phyloP scores from a whole-genome alignment of 2,888 invertebrate species.

The Yponomeuta cagnagella region DNA sequence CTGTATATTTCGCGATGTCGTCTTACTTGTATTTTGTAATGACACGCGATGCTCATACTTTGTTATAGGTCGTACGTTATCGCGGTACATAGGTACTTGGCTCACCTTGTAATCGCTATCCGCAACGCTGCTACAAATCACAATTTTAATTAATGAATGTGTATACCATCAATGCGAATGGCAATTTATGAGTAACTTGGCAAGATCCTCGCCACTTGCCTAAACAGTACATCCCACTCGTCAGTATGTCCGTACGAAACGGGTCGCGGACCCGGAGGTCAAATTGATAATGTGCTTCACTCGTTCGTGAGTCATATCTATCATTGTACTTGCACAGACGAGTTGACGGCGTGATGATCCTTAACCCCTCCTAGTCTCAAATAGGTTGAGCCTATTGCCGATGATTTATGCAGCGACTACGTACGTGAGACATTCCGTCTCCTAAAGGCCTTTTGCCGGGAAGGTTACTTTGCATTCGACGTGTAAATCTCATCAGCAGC shows the following conservation, averaged over 20 bases:
- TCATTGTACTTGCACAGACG: neutral
- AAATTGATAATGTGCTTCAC: slow-evolving; percentile 7
- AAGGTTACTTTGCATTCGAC: neutral
- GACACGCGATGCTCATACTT: too few relatives aligned
- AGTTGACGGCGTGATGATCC: slow-evolving; percentile 6
- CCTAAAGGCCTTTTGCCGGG: neutral
- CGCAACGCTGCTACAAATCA: too few relatives aligned
- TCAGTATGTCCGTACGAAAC: neutral
- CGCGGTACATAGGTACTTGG: too few relatives aligned
- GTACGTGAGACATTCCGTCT: neutral
- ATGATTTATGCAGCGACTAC: neutral
- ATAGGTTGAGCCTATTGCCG: slow-evolving; percentile 17
- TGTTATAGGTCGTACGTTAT: too few relatives aligned
- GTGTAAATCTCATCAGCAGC: too few relatives aligned
- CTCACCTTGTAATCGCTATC: too few relatives aligned
- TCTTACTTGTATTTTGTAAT: too few relatives aligned
- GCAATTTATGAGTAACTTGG: neutral
- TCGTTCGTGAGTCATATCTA: slow-evolving; percentile 10
- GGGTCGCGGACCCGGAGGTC: slow-evolving; percentile 14
- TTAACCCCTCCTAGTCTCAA: slow-evolving; percentile 14
- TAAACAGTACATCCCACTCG: neutral
- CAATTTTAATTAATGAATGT: too few relatives aligned
- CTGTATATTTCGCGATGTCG: too few relatives aligned
- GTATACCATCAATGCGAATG: too few relatives aligned
- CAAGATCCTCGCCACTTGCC: neutral